Evolutionary conservation across 2,797 vertebrate species (phyloP).

Genomic region (Eulemur mongoz): DNA sequence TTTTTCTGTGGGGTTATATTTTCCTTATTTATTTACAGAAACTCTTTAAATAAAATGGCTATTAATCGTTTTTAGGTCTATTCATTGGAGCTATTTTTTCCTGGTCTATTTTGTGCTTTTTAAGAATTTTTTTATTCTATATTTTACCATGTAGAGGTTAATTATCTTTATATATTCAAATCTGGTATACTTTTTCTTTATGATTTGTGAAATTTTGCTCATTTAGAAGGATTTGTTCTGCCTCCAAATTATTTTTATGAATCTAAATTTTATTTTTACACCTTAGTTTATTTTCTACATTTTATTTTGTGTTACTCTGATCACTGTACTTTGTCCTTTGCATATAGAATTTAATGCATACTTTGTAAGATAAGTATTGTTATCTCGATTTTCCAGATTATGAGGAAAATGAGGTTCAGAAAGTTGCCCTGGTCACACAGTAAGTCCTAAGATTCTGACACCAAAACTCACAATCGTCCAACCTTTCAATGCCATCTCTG

Average conservation of each 20-base stretch:
- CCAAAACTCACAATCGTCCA: neutral
- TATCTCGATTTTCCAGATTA: slow-evolving; percentile 23
- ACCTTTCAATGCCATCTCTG: neutral
- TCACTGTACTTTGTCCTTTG: neutral
- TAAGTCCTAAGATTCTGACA: neutral
- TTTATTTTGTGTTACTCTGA: neutral
- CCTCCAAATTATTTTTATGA: neutral
- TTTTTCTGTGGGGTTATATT: slow-evolving; percentile 9
- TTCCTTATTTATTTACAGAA: slow-evolving; percentile 8
- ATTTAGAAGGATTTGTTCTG: neutral
- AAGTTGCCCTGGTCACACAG: neutral
- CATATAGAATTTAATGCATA: neutral
- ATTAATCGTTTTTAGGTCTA: neutral
- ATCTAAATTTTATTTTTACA: neutral
- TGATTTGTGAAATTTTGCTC: neutral
- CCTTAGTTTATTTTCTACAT: neutral
- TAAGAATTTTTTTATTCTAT: neutral
- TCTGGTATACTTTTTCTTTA: neutral
- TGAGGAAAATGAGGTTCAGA: neutral
- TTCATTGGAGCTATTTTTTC: neutral
- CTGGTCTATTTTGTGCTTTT: neutral
- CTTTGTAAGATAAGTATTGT: neutral
- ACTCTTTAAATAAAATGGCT: neutral
- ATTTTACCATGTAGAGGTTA: neutral
- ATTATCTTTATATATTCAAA: neutral